Evolutionary conservation across 2,888 invertebrate genomes (phyloP).

Genomic region (Cactoblastis cactorum): DNA sequence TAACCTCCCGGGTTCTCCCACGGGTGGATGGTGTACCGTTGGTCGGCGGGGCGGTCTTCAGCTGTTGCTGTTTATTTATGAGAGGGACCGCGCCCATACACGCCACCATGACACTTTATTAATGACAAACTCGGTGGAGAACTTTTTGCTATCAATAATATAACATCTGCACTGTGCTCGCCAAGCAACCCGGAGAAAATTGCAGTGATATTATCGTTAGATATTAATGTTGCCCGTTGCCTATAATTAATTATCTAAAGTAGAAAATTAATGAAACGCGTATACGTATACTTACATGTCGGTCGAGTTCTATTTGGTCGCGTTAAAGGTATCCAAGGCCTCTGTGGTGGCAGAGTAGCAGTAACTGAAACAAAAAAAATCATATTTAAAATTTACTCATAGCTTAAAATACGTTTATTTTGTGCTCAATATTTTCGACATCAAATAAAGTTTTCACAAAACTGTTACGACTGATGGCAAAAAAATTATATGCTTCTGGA

Average conservation of each 20-base stretch:
- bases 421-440: not conserved
- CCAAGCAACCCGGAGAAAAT: constrained; percentile 22
- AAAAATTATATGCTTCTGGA: constrained; percentile 32
- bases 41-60: constrained; percentile 50
- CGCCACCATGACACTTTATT: constrained; percentile 61
- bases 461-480: constrained; percentile 19
- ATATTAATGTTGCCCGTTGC: constrained; percentile 2
- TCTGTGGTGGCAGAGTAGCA: constrained; percentile 92
- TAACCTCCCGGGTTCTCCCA: constrained; percentile 37
- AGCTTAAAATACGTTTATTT: not conserved
- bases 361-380: constrained; percentile 86
- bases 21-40: constrained; percentile 46
- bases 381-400: constrained; percentile 15
- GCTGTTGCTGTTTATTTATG: constrained; percentile 61
- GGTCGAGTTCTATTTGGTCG: constrained; percentile 93
- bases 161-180: constrained; percentile 31
- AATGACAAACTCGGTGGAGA: constrained; percentile 53
- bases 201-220: constrained; percentile 5
- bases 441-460: not conserved
- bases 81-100: constrained; percentile 54
- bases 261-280: constrained; percentile 15
- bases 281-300: constrained; percentile 88
- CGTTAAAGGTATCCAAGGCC: constrained; percentile 96
- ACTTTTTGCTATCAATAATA: constrained; percentile 47
- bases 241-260: constrained; percentile 14